Conservation (phyloP, 2,888 invertebrate genomes). For the Nudaria mundana region DNA sequence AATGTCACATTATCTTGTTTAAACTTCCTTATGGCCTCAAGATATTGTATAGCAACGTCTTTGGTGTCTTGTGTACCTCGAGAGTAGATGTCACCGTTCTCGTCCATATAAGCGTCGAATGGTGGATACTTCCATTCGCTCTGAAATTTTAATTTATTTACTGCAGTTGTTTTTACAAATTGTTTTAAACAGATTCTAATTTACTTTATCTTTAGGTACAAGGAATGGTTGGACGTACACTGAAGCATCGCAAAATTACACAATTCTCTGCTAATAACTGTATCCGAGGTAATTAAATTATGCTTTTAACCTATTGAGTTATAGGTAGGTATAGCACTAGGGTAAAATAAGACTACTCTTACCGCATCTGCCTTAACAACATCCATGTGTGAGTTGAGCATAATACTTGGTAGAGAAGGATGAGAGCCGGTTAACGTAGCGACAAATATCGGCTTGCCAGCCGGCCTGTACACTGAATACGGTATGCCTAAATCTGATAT, state of each 20-base stretch:
- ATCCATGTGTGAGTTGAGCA: constrained; percentile 97
- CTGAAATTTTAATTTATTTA: constrained; percentile 57
- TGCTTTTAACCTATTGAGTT: too few relatives aligned
- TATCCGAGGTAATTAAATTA: too few relatives aligned
- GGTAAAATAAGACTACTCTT: too few relatives aligned
- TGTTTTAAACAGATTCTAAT: too few relatives aligned
- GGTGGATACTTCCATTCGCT: constrained; percentile 93
- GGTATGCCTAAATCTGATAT: constrained; percentile 85
- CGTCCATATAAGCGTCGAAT: constrained; percentile 91
- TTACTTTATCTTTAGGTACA: too few relatives aligned
- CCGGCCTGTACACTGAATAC: constrained; percentile 74
- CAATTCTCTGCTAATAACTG: too few relatives aligned
- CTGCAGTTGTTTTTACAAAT: background rate
- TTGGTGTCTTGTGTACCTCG: constrained; percentile 93
- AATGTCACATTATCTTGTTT: constrained; percentile 45
- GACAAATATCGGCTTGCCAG: constrained; percentile 59
- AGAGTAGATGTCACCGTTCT: constrained; percentile 90
- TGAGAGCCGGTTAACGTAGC: constrained; percentile 90
- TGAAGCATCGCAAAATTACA: too few relatives aligned
- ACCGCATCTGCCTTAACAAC: constrained; percentile 94
- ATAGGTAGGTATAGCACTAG: too few relatives aligned
- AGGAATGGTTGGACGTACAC: too few relatives aligned
- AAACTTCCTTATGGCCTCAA: constrained; percentile 55
- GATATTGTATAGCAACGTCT: constrained; percentile 68
- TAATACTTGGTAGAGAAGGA: constrained; percentile 85